phyloP scores from a whole-genome alignment of 2,113 vertebrate genomes.

The Carettochelys insculpta region DNA sequence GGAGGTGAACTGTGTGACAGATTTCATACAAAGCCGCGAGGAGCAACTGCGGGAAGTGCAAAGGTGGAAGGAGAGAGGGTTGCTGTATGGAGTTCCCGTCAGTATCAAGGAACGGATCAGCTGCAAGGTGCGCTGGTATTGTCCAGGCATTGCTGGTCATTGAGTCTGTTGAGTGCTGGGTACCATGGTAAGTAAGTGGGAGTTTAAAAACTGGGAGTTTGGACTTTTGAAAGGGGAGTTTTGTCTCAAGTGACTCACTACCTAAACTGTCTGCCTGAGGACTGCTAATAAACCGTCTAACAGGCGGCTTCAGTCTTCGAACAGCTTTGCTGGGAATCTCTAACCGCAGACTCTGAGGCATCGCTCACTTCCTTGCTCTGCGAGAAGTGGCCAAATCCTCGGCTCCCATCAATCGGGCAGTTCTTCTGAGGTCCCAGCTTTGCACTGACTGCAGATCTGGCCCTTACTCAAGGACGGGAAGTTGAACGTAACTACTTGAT shows the following conservation, averaged over 20 bases:
- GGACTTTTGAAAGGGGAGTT: background rate
- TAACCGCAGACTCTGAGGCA: background rate
- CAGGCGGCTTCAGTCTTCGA: background rate
- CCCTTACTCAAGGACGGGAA: background rate
- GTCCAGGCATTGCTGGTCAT: background rate
- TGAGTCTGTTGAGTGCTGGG: background rate
- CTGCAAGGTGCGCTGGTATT: constrained; percentile 74
- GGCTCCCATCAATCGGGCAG: background rate
- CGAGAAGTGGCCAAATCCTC: background rate
- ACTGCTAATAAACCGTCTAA: too few species aligned
- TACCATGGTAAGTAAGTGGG: background rate
- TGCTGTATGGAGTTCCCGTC: constrained; percentile 86
- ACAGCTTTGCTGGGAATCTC: background rate
- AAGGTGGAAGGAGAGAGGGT: constrained; percentile 33
- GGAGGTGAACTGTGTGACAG: constrained; percentile 83
- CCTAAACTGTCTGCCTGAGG: too few species aligned
- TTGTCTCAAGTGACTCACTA: background rate
- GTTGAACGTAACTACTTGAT: background rate
- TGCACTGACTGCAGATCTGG: too few species aligned
- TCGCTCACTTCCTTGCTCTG: background rate
- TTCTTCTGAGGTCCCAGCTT: background rate
- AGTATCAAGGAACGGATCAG: constrained; percentile 86
- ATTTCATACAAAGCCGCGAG: constrained; percentile 80
- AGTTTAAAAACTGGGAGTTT: background rate
- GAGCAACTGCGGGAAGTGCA: constrained; percentile 71